Percentiles rank a stretch among this genome's conserved stretches.
phyloP scores from a whole-genome alignment of 35 echinoderm and acorn worm genomes.

The Apostichopus californicus region DNA sequence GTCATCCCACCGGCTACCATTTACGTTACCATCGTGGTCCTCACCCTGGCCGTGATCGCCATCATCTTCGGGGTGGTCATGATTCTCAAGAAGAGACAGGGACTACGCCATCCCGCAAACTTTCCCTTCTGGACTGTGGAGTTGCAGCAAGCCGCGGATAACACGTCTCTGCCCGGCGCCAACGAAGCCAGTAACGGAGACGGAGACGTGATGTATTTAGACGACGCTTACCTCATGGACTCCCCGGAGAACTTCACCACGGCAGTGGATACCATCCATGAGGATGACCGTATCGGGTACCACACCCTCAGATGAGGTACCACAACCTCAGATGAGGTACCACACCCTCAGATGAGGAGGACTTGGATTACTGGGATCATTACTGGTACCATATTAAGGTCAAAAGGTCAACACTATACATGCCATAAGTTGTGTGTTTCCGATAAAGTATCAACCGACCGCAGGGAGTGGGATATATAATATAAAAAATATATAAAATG shows the following conservation, averaged over 20 bases:
- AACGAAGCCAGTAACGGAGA: slow-evolving; percentile 4
- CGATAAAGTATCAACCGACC: no score
- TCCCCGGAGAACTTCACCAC: slow-evolving; percentile 49
- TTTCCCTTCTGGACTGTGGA: slow-evolving; percentile 43
- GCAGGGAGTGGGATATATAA: no score
- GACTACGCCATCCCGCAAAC: slow-evolving; percentile 21
- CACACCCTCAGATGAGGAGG: no score
- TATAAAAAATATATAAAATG: no score
- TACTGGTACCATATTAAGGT: no score
- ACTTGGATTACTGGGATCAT: no score
- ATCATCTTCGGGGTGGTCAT: not conserved
- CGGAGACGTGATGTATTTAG: slow-evolving; percentile 52
- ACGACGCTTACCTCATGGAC: slow-evolving; percentile 50
- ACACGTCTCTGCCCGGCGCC: not conserved
- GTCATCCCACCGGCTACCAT: not conserved
- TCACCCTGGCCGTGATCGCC: not conserved
- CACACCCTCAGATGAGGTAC: slow-evolving; percentile 48
- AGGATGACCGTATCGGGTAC: slow-evolving; percentile 49
- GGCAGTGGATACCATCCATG: slow-evolving; percentile 3
- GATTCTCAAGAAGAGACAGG: slow-evolving; percentile 22
- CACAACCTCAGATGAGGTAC: no score
- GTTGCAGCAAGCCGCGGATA: not conserved
- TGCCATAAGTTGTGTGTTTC: no score
- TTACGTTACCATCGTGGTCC: slow-evolving; percentile 11
- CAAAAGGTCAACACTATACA: no score